Evolutionary conservation across 2,113 vertebrate species (phyloP), one percentile per base, ranked within the genome.

Genomic region (Garra rufa): DNA sequence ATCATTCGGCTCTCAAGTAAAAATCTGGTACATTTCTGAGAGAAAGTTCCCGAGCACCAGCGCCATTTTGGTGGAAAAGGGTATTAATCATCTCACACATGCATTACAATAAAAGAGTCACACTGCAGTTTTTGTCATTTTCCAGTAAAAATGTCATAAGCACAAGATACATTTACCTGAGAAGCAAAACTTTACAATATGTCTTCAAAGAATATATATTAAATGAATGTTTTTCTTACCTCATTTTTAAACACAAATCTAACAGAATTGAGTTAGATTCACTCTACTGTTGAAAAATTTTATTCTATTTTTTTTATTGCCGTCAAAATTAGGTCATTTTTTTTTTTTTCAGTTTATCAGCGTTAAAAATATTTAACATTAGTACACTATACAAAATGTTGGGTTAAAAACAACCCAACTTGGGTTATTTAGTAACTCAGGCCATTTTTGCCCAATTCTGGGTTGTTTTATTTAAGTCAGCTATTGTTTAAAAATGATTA

Each of bases 1-100:
- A 75, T 26, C 30, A 19, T 38, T 67, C 3, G 15, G 17, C 30
- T 19, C 30, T 75, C 15, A 50, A 34, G 14, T 73, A n/a, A 46
- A 73, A 67, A 46, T 13, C 3, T 34, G 44, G 73, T 34, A 21
- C 28, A 19, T 2, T 21, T 76, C 48, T 55, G 48, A 52, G 26
- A 52, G 26, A 52, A 34, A 21, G 48, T 38, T 34, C 28, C 52
- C 19, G 52, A 48, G 80, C 65, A 82, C 80, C 80, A 38, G 80
- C 65, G 70, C 65, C 80, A 52, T 70, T 41, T 82, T 52, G 46
- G 65, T 82, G 65, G 80, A 82, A 82, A 70, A 70, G 80, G 80
- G 80, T 52, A 41, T 82, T 77, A 57, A 55, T 21, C 75, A 77
- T 59, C 14, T 77, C 46, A 75, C 44, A 48, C 73, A 75, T 75